Conservation (phyloP, 2,888 invertebrate species). For the Hydropsyche betteni region DNA sequence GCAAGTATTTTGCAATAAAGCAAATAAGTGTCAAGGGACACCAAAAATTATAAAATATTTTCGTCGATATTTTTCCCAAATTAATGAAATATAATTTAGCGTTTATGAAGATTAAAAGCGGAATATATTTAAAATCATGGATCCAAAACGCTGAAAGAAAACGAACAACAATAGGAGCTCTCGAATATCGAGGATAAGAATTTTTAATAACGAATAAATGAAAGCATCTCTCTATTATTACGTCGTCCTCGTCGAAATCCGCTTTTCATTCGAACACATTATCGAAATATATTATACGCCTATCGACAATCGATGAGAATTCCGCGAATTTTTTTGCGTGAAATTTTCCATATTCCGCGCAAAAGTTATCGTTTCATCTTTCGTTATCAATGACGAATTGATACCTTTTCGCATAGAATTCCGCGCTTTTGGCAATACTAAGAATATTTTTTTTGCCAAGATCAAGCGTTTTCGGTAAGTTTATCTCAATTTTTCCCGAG, state of each 20-base stretch:
- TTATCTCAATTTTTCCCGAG: not conserved
- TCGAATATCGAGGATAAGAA: constrained; percentile 11
- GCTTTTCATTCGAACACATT: not conserved
- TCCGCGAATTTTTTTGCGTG: not conserved
- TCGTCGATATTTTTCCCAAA: too few species aligned
- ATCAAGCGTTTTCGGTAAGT: not conserved
- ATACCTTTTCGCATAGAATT: not conserved
- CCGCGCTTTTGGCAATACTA: not conserved
- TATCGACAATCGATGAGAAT: not conserved
- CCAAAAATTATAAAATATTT: too few species aligned
- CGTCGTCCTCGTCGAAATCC: not conserved
- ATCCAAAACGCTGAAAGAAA: not conserved
- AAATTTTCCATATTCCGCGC: not conserved
- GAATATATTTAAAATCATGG: too few species aligned
- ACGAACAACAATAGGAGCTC: not conserved
- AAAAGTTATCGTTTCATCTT: not conserved
- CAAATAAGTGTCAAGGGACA: too few species aligned
- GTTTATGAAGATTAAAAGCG: too few species aligned
- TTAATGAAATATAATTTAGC: too few species aligned
- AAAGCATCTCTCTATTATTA: constrained; percentile 1
- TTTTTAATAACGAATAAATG: constrained; percentile 14
- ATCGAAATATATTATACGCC: not conserved
- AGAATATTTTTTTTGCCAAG: not conserved
- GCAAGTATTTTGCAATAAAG: not conserved
- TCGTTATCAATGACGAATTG: not conserved